A percentile compares a stretch with the other conserved stretches of the same genome.
phyloP scores from a whole-genome alignment of 2,797 vertebrate species.

The Artibeus jamaicensis region DNA sequence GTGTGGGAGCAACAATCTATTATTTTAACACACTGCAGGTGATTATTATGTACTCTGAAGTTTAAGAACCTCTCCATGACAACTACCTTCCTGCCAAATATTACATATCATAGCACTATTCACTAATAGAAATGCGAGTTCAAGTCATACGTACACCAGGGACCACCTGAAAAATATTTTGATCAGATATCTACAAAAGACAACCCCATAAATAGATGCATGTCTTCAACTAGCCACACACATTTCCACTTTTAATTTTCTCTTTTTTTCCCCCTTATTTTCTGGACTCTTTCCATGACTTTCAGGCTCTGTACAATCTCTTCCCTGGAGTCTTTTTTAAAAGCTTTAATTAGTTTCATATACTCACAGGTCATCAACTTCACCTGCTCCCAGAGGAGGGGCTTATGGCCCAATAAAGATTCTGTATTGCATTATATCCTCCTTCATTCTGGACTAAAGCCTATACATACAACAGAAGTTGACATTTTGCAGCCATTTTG shows the following conservation, averaged over 20 bases:
- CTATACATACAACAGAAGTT: neutral
- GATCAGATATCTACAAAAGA: neutral
- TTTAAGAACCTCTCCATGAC: neutral
- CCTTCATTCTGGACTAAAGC: conserved; percentile 1
- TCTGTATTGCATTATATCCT: neutral
- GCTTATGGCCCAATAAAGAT: neutral
- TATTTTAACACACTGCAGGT: neutral
- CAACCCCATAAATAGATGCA: neutral
- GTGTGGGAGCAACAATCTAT: neutral
- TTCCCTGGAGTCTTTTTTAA: conserved; percentile 24
- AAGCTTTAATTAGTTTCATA: conserved; percentile 27
- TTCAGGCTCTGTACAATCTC: neutral
- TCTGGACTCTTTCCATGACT: conserved; percentile 29
- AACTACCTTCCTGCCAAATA: neutral
- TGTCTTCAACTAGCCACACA: neutral
- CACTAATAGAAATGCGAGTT: neutral
- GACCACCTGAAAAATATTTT: conserved; percentile 4
- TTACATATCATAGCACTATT: neutral
- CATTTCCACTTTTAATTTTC: conserved; percentile 30
- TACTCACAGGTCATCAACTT: neutral
- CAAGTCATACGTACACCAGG: neutral
- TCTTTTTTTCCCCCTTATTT: neutral
- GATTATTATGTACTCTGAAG: neutral
- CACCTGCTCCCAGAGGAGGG: neutral
- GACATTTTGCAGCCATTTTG: conserved; percentile 16